A percentile compares a stretch with the other conserved stretches of the same genome.
Evolutionary conservation across 1,140 invertebrate species (phyloP).

Genomic region (Ceratosolen fusciceps): DNA sequence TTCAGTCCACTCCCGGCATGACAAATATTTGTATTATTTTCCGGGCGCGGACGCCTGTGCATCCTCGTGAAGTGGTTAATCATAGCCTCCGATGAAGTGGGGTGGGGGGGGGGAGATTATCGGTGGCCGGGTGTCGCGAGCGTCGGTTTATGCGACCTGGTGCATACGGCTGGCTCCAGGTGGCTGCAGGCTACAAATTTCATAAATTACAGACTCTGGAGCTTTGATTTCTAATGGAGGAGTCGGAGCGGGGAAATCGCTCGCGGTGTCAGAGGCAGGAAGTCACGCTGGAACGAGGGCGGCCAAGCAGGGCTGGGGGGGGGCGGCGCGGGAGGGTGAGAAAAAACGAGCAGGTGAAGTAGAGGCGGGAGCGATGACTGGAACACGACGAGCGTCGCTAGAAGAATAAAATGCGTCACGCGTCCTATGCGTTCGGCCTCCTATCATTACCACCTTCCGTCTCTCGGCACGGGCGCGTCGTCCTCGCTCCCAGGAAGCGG

Average conservation of each 20-base stretch:
- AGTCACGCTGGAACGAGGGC: neutral
- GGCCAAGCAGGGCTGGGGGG: too few relatives aligned
- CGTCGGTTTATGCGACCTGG: too few relatives aligned
- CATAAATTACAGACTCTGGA: neutral
- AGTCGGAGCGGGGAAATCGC: neutral
- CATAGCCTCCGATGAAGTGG: neutral
- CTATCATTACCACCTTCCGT: constrained; percentile 49
- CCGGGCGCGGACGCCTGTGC: neutral
- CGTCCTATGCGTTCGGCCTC: constrained; percentile 1
- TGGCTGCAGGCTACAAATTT: neutral
- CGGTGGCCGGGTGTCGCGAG: neutral
- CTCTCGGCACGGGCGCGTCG: neutral
- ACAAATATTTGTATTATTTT: constrained; percentile 4
- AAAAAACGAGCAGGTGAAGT: neutral
- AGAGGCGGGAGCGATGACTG: constrained; percentile 38
- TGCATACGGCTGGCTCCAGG: too few relatives aligned
- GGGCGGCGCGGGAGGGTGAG: neutral
- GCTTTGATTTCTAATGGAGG: constrained; percentile 19
- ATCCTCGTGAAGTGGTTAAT: constrained; percentile 3
- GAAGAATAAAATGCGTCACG: constrained; percentile 35
- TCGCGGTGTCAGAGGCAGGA: neutral
- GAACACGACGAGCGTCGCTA: constrained; percentile 26
- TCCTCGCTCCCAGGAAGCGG: too few relatives aligned
- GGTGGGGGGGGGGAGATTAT: too few relatives aligned
- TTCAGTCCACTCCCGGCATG: neutral